Percentiles rank a stretch among this genome's conserved stretches.
Conservation (phyloP, 2,888 invertebrate genomes). For the Brachyopa scutellaris region DNA sequence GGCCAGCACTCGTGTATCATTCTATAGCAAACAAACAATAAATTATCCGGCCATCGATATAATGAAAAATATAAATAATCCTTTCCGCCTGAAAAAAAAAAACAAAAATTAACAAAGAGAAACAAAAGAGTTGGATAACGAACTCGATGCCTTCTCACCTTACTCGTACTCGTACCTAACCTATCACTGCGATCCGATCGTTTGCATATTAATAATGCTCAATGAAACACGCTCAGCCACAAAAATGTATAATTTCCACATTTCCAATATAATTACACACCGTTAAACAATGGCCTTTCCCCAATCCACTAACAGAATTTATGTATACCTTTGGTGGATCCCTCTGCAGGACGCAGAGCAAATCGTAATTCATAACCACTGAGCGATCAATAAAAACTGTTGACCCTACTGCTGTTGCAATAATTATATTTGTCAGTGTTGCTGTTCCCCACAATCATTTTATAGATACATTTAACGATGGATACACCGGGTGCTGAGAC, state of each 20-base stretch:
- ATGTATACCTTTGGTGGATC: slow-evolving; percentile 3
- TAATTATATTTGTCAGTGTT: slow-evolving; percentile 59
- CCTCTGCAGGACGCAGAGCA: background rate
- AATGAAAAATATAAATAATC: too few species aligned
- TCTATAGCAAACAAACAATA: slow-evolving; percentile 54
- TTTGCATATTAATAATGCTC: slow-evolving; percentile 70
- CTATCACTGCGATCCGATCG: slow-evolving; percentile 39
- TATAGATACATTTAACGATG: slow-evolving; percentile 39
- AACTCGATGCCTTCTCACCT: slow-evolving; percentile 50
- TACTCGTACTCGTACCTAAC: background rate
- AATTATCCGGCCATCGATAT: slow-evolving; percentile 42
- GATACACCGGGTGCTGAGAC: slow-evolving; percentile 57
- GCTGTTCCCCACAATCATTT: slow-evolving; percentile 38
- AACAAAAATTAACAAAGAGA: slow-evolving; percentile 3
- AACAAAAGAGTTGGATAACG: slow-evolving; percentile 58
- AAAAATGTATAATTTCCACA: slow-evolving; percentile 61
- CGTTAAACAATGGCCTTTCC: slow-evolving; percentile 16
- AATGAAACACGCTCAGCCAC: slow-evolving; percentile 59
- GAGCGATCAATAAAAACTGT: slow-evolving; percentile 69
- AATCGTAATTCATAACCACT: slow-evolving; percentile 62
- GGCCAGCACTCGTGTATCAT: slow-evolving; percentile 25
- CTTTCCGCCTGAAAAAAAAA: too few species aligned
- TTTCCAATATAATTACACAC: slow-evolving; percentile 55
- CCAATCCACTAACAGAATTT: slow-evolving; percentile 20
- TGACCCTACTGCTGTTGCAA: slow-evolving; percentile 59